Evolutionary conservation across 2,888 invertebrate genomes (phyloP).

Genomic region (Sarcophaga variegata): DNA sequence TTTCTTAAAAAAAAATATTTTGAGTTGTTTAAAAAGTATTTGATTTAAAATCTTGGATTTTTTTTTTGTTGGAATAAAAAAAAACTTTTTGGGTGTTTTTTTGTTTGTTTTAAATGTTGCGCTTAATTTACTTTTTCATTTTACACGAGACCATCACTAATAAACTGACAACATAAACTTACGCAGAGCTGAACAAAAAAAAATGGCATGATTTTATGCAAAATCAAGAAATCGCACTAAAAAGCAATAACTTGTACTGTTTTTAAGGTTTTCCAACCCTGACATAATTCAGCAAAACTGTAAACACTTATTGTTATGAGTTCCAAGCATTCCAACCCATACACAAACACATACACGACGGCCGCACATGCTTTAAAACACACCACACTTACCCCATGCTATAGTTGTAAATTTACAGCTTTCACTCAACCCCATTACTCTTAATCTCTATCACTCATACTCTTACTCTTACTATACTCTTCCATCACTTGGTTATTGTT

Average conservation of each 20-base stretch:
- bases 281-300: conserved; percentile 29
- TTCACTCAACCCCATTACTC: neutral
- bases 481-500: neutral
- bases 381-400: neutral
- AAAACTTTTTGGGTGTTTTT: neutral
- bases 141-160: conserved; percentile 25
- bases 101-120: conserved; percentile 12
- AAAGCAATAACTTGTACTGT: neutral
- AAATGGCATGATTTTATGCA: neutral
- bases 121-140: conserved; percentile 31
- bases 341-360: conserved; percentile 1
- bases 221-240: neutral
- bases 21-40: neutral
- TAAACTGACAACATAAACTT: conserved; percentile 24
- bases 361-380: neutral
- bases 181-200: neutral
- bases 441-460: neutral
- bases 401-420: neutral
- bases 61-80: neutral
- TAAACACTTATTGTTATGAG: conserved; percentile 43
- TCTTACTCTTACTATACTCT: neutral
- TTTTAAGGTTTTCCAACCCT: conserved; percentile 22
- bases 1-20: no score
- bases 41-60: neutral
- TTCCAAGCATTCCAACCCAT: conserved; percentile 5